phyloP scores from a whole-genome alignment of 2,888 invertebrate genomes.

The Dromius quadrimaculatus region DNA sequence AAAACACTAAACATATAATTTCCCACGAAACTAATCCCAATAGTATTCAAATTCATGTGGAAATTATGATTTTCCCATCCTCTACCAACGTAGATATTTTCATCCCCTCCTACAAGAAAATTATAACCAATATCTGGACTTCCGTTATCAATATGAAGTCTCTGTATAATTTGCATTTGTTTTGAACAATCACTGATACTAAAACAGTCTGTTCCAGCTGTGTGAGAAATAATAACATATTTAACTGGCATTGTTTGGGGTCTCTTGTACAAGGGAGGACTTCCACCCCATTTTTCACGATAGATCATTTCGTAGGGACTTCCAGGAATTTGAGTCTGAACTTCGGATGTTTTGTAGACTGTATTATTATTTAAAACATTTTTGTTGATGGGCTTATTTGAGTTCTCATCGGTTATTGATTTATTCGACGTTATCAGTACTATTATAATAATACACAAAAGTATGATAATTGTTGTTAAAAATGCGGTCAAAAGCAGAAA shows the following conservation, averaged over 20 bases:
- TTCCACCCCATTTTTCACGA: slow-evolving; percentile 72
- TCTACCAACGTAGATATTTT: slow-evolving; percentile 69
- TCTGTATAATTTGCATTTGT: slow-evolving; percentile 67
- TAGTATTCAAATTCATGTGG: slow-evolving; percentile 66
- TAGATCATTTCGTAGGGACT: slow-evolving; percentile 48
- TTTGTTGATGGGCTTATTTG: background rate
- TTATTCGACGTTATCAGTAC: background rate
- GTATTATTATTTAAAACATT: background rate
- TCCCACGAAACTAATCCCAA: slow-evolving; percentile 69
- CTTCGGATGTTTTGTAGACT: background rate
- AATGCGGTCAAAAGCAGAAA: background rate
- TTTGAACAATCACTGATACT: slow-evolving; percentile 65
- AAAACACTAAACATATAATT: slow-evolving; percentile 66
- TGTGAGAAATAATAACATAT: slow-evolving; percentile 69
- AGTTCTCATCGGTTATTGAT: background rate
- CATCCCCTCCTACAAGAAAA: slow-evolving; percentile 71
- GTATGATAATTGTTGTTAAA: background rate
- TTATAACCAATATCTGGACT: slow-evolving; percentile 67
- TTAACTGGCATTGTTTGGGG: slow-evolving; percentile 64
- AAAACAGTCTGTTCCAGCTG: slow-evolving; percentile 67
- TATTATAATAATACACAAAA: slow-evolving; percentile 1
- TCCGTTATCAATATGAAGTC: slow-evolving; percentile 65
- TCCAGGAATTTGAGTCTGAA: background rate
- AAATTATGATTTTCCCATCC: slow-evolving; percentile 70
- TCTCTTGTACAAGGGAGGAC: slow-evolving; percentile 67